Base-by-base conservation (phyloP, 1,140 invertebrate genomes). In the Hydropsyche tenuis region DNA sequence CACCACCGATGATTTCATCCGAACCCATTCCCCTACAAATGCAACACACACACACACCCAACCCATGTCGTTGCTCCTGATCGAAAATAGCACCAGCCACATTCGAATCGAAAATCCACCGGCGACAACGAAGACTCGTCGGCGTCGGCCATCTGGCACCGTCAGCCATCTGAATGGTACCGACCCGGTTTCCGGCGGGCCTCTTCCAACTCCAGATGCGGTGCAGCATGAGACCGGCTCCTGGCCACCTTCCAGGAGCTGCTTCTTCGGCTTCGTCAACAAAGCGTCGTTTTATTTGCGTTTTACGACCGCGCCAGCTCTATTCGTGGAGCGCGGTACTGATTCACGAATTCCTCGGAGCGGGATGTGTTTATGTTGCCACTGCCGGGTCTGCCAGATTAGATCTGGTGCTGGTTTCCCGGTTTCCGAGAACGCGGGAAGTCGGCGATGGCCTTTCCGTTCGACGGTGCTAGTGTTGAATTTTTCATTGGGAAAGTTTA, bases 291-390 rank as follows among this genome's bases (percentile, higher is more conserved):
- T 68, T 68, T 48, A 48, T 48, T 25, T 48, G 20, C 48, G 20
- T 62, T 48, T 66, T 42, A 43, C 37, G 37, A 43, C 12, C 12
- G 37, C 37, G 12, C n/a, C n/a, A n/a, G n/a, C n/a, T 4, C 45
- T 48, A 48, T 48, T 48, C 16, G 2, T 6, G 62, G 23, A 42
- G 62, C 20, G 25, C 25, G 2, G 20, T 27, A n/a, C 63, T 68
- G 65, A 68, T 68, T 68, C 65, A 68, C 45, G 65, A 42, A 68
- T 68, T 68, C 65, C 65, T 48, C 65, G 22, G n/a, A 22, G 7
- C 37, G 30, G 18, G 65, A 48, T 46, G 48, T 68, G 65, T 68
- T 68, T 68, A 68, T 23, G 12, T 68, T 48, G 65, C 43, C 9
- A 9, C 30, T 4, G 30, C 30, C 65, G 20, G 18, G 9, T 48